Conservation (phyloP, 2,888 invertebrate species). For the Cephus sareptanus region DNA sequence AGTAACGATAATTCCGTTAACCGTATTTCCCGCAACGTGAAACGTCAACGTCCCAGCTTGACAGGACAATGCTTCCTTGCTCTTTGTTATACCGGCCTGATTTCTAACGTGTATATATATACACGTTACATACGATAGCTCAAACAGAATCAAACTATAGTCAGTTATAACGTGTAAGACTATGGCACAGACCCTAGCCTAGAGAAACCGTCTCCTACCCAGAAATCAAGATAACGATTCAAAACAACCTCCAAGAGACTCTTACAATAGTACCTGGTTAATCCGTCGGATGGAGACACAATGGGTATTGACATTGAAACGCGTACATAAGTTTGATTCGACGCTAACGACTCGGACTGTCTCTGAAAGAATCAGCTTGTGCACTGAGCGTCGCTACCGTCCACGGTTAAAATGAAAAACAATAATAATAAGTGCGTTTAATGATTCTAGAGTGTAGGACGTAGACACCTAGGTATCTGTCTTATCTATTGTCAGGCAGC, state of each 20-base stretch:
- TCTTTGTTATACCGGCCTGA: neutral
- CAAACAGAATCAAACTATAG: neutral
- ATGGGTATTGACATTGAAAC: neutral
- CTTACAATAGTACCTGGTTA: neutral
- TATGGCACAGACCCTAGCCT: too few species aligned
- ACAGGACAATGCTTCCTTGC: conserved; percentile 39
- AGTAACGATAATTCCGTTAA: conserved; percentile 44
- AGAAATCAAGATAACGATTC: neutral
- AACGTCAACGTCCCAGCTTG: conserved; percentile 30
- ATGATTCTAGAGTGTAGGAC: neutral
- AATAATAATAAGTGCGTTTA: neutral
- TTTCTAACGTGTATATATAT: neutral
- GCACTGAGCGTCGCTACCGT: neutral
- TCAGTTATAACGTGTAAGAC: too few species aligned
- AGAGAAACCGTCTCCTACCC: neutral
- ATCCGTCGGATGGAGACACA: neutral
- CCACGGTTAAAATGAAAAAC: neutral
- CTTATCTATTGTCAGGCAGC: conserved; percentile 11
- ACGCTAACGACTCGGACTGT: neutral
- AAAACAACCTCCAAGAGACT: neutral
- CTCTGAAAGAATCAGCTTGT: neutral
- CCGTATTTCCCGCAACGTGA: conserved; percentile 32
- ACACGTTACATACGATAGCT: neutral
- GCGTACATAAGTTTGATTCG: neutral
- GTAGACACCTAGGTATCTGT: neutral